Conservation (phyloP, 2,888 invertebrate genomes). For the Tinea pellionella region DNA sequence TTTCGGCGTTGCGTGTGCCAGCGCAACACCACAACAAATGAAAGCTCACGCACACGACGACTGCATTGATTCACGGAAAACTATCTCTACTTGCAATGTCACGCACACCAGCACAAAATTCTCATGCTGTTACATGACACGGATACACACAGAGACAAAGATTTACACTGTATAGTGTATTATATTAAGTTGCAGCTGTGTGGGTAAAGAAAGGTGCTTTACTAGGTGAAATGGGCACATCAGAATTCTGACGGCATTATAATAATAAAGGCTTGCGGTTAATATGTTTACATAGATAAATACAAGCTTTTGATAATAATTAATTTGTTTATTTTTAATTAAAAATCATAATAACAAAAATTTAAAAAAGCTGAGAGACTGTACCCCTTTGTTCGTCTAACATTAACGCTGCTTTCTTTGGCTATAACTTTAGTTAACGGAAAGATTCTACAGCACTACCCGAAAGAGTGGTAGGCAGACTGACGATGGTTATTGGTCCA, state of each 20-base stretch:
- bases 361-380: no score
- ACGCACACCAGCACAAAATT: conserved; percentile 19
- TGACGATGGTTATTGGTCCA: no score
- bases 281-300: not conserved
- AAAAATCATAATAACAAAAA: no score
- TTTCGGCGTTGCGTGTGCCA: conserved; percentile 62
- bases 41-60: conserved; percentile 17
- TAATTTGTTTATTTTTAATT: not conserved
- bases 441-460: no score
- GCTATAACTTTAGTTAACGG: no score
- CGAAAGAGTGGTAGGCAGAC: no score
- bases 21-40: conserved; percentile 44
- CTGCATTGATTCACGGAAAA: not conserved
- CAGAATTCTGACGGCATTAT: conserved; percentile 19
- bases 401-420: no score
- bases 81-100: conserved; percentile 7
- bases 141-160: conserved; percentile 14
- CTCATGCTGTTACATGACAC: not conserved
- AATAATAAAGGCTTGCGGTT: not conserved
- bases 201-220: conserved; percentile 66
- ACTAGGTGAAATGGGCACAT: conserved; percentile 59
- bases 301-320: not conserved
- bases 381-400: no score
- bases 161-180: conserved; percentile 15
- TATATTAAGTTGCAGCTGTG: conserved; percentile 28